These are phyloP conservation scores for Poecilia velifera DNA, from an alignment of 2,797 vertebrate species.

Conservation along the genomic window DNA sequence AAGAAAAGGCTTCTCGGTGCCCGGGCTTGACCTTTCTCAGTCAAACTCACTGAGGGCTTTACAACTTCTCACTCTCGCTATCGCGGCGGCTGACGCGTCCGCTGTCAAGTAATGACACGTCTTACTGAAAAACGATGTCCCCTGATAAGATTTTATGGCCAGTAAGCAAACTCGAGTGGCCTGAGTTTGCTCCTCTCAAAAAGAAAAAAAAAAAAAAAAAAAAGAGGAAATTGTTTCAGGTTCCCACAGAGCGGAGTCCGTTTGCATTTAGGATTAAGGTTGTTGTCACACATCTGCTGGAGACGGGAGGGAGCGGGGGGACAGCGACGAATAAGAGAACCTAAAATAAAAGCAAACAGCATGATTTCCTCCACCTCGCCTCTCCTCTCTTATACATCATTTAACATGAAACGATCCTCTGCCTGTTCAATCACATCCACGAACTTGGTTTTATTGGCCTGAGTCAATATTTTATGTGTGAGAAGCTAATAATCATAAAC, in stretches of 20 bases:
- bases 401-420: constrained; percentile 50
- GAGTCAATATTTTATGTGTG: constrained; percentile 56
- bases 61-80: constrained; percentile 83
- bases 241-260: constrained; percentile 87
- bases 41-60: constrained; percentile 75
- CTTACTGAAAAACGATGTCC: constrained; percentile 80
- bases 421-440: constrained; percentile 55
- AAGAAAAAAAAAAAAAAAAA: constrained; percentile 16
- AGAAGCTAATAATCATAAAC: constrained; percentile 71
- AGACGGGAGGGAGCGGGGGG: constrained; percentile 66
- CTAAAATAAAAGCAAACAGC: constrained; percentile 67
- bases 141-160: constrained; percentile 90
- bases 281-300: constrained; percentile 77
- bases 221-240: constrained; percentile 88
- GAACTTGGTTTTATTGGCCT: constrained; percentile 63
- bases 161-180: constrained; percentile 84
- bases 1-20: constrained; percentile 52
- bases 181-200: constrained; percentile 58
- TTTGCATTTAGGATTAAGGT: constrained; percentile 87
- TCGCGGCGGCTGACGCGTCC: constrained; percentile 79
- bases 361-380: constrained; percentile 34
- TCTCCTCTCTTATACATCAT: constrained; percentile 5
- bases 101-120: constrained; percentile 85
- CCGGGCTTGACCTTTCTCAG: constrained; percentile 81
- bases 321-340: constrained; percentile 67